A percentile compares a stretch with the other conserved stretches of the same genome.
Evolutionary conservation across 2,888 invertebrate species (phyloP).

Genomic region (Papilio demoleus): DNA sequence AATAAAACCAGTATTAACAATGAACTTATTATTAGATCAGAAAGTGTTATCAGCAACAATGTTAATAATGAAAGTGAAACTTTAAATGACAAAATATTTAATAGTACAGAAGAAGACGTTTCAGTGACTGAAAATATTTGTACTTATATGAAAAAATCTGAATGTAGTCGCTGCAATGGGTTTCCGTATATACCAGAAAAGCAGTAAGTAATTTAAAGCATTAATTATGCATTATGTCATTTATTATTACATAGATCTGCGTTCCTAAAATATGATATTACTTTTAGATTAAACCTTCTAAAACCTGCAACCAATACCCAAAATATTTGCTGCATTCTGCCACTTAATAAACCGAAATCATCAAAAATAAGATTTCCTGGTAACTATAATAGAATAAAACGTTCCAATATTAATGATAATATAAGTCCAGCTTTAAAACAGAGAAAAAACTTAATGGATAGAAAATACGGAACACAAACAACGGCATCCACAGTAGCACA

Average conservation of each 20-base stretch:
- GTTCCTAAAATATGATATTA: neutral
- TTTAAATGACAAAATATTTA: constrained; percentile 46
- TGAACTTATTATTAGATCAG: constrained; percentile 31
- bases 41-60: constrained; percentile 30
- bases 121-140: constrained; percentile 60
- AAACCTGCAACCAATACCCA: constrained; percentile 42
- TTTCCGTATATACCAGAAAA: constrained; percentile 52
- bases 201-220: constrained; percentile 46
- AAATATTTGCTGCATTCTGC: constrained; percentile 63
- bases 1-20: constrained; percentile 13
- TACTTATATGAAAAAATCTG: constrained; percentile 58
- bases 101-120: constrained; percentile 45
- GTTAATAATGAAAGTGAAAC: constrained; percentile 39
- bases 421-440: constrained; percentile 58
- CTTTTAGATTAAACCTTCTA: constrained; percentile 22
- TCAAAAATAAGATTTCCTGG: constrained; percentile 54
- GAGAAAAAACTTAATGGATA: constrained; percentile 61
- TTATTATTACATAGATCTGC: too few relatives aligned
- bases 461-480: constrained; percentile 52
- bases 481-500: constrained; percentile 47
- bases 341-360: constrained; percentile 48
- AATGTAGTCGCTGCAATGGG: constrained; percentile 61
- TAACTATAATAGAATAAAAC: constrained; percentile 51
- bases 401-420: constrained; percentile 52
- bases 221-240: neutral